Evolutionary conservation across 2,888 invertebrate species (phyloP).

Genomic region (Antitype chi): DNA sequence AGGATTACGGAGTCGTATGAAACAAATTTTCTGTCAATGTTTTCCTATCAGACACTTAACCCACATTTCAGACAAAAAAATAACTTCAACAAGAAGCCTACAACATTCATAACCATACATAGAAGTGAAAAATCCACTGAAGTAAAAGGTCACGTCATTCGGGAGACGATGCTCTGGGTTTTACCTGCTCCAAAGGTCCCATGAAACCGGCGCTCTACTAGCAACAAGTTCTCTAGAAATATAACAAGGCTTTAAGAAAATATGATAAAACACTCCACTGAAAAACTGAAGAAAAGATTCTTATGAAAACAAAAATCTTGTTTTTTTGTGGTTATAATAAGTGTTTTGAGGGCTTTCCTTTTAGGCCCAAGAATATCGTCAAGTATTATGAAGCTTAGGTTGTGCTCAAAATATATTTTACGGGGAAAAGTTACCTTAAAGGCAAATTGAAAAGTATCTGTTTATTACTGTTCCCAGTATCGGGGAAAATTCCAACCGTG

Average conservation of each 20-base stretch:
- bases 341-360: constrained; percentile 21
- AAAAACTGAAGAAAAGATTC: constrained; percentile 31
- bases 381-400: neutral
- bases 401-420: constrained; percentile 1
- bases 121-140: constrained; percentile 48
- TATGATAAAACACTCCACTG: constrained; percentile 45
- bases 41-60: neutral
- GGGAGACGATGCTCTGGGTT: constrained; percentile 43
- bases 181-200: constrained; percentile 44
- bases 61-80: neutral
- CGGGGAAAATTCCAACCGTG: neutral
- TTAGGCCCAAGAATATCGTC: constrained; percentile 1
- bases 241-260: constrained; percentile 47
- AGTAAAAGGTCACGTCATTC: constrained; percentile 57
- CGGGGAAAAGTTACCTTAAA: neutral
- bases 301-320: constrained; percentile 38
- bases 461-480: neutral
- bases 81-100: neutral
- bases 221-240: constrained; percentile 53
- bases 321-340: constrained; percentile 18
- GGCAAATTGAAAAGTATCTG: neutral
- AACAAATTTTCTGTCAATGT: neutral
- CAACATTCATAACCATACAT: constrained; percentile 34
- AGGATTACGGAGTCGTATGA: no score
- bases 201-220: constrained; percentile 36